Evolutionary conservation across 2,888 invertebrate genomes (phyloP), one percentile per base, ranked within the genome.

Genomic region (Julus scandinavius): DNA sequence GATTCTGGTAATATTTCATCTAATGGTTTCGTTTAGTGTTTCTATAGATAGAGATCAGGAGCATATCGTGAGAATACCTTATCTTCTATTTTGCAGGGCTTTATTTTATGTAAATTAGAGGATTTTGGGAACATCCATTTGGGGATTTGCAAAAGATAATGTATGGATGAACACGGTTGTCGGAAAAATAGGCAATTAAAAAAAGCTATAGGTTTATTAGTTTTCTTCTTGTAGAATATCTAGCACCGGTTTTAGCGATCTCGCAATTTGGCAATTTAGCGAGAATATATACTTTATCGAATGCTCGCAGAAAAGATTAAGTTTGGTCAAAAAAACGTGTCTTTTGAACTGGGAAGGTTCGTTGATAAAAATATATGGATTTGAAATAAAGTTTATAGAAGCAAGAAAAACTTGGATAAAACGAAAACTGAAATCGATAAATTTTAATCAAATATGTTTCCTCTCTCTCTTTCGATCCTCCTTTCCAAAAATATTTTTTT

Each of bases 321-420:
- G 72, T 72, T 72, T 20, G 29, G 72, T 29, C 20, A 6, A 72
- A 72, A 72, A 72, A 72, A 72, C 72, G 72, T 72, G 72, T 72
- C 72, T 72, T 58, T 72, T 72, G 72, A 72, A 29, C 20, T 29
- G 29, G 72, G 72, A 72, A 72, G 72, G 72, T 72, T 72, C 72
- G 72, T 11, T 72, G 72, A 72, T 72, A 72, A 72, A 58, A 72
- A 63, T 72, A 72, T 72, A 72, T 72, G 72, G 72, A 72, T 72
- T 72, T 72, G 72, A 72, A 72, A 72, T 72, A 72, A 72, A 72
- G 72, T 72, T 72, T 72, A 72, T 72, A 72, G 72, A 72, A 72
- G 72, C 72, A 72, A 72, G 72, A 72, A 72, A 72, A 72, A 72
- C 72, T 72, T 72, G 72, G 72, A 20, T 20, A 72, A 72, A 72